Evolutionary conservation across 2,888 invertebrate genomes (phyloP).

Genomic region (Drosophila anceps): DNA sequence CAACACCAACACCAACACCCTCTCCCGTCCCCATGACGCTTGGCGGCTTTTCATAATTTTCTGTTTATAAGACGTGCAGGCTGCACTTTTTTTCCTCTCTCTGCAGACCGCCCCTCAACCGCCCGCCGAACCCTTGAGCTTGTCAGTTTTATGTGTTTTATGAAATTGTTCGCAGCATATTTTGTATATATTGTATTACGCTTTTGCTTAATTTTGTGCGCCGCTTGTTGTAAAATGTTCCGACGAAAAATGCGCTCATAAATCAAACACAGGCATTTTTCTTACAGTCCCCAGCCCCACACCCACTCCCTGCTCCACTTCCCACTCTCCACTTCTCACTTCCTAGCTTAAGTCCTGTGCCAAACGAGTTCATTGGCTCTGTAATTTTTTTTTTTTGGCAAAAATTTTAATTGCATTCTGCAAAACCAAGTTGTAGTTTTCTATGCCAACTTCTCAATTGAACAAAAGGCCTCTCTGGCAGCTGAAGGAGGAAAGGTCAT

Average conservation of each 20-base stretch:
- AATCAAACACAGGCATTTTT: slow-evolving; percentile 74
- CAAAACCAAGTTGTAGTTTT: slow-evolving; percentile 64
- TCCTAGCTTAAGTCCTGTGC: slow-evolving; percentile 8
- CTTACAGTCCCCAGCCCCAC: slow-evolving; percentile 7
- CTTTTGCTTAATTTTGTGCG: slow-evolving; percentile 73
- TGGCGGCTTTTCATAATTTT: slow-evolving; percentile 78
- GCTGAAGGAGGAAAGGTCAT: slow-evolving; percentile 67
- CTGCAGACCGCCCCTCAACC: neutral
- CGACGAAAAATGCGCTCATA: slow-evolving; percentile 67
- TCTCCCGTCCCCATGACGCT: neutral
- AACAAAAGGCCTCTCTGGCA: slow-evolving; percentile 32
- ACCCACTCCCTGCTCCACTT: neutral
- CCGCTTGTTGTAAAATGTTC: slow-evolving; percentile 63
- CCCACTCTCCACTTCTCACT: neutral
- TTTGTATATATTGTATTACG: slow-evolving; percentile 75
- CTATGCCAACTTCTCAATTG: slow-evolving; percentile 68
- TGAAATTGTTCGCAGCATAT: slow-evolving; percentile 79
- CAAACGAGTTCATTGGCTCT: slow-evolving; percentile 70
- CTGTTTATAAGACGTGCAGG: slow-evolving; percentile 72
- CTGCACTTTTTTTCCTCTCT: slow-evolving; percentile 57
- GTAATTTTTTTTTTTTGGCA: slow-evolving; percentile 16
- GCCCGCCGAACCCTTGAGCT: slow-evolving; percentile 18
- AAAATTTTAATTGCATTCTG: slow-evolving; percentile 77
- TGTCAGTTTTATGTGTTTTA: slow-evolving; percentile 79
- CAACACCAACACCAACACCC: too few species aligned